These are phyloP conservation scores for Salpingus planirostris DNA, from an alignment of 2,888 invertebrate genomes.

Conservation along the genomic window DNA sequence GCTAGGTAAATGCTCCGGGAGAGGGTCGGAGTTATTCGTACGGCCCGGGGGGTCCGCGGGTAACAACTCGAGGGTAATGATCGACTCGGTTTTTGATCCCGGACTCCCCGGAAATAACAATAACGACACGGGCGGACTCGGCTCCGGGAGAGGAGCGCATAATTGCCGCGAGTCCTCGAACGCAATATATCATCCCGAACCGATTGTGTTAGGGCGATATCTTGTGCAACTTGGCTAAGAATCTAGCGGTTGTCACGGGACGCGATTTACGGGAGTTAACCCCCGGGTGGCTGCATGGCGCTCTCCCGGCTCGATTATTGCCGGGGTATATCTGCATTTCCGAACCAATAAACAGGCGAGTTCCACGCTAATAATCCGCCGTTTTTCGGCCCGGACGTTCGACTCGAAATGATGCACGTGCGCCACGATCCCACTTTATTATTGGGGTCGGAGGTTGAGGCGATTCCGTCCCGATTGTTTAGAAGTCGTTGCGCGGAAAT, in stretches of 20 bases:
- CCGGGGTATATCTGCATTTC: slow-evolving; percentile 25
- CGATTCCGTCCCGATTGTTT: no score
- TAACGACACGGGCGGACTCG: slow-evolving; percentile 5
- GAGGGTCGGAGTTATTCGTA: slow-evolving; percentile 3
- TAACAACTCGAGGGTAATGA: no score
- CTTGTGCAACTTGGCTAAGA: slow-evolving; percentile 34
- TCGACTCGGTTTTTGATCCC: no score
- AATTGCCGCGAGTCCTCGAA: slow-evolving; percentile 30
- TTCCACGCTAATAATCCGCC: slow-evolving; percentile 10
- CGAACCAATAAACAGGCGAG: slow-evolving; percentile 31
- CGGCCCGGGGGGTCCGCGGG: no score
- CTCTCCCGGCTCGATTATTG: slow-evolving; percentile 23
- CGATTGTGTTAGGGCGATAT: slow-evolving; percentile 32
- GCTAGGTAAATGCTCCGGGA: slow-evolving; percentile 33
- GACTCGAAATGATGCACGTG: no score
- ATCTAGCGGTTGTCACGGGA: slow-evolving; percentile 30
- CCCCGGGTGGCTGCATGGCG: slow-evolving; percentile 16
- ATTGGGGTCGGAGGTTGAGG: no score
- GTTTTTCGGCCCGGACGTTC: no score
- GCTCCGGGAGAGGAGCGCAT: slow-evolving; percentile 16
- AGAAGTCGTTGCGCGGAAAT: no score
- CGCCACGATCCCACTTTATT: no score
- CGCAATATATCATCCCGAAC: slow-evolving; percentile 31
- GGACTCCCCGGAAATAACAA: no score
- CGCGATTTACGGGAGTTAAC: slow-evolving; percentile 35